Percentiles rank a stretch among this genome's conserved stretches.
phyloP scores from a whole-genome alignment of 1,140 invertebrate species.

The Cheumatopsyche charites region DNA sequence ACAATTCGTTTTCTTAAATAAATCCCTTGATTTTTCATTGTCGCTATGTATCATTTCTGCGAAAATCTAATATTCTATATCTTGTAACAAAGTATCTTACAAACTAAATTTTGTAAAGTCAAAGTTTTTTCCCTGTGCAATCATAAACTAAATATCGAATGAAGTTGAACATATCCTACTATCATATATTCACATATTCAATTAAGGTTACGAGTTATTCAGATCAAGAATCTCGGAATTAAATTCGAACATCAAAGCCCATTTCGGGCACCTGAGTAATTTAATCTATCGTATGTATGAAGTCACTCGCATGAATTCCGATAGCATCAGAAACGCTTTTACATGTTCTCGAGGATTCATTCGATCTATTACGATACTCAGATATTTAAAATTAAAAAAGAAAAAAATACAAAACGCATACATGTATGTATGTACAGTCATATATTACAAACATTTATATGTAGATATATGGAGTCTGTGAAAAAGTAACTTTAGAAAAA shows the following conservation, averaged over 20 bases:
- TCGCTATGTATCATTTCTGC: not conserved
- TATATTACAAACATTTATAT: no score
- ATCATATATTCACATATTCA: not conserved
- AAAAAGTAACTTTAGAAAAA: no score
- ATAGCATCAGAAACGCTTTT: not conserved
- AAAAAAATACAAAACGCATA: no score
- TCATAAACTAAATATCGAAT: no score
- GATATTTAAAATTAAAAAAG: not conserved
- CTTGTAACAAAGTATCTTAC: no score
- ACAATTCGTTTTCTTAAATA: not conserved
- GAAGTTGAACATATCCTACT: no score
- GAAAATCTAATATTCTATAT: not conserved
- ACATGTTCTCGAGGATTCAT: not conserved
- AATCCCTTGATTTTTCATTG: not conserved
- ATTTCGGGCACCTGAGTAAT: conserved; percentile 11
- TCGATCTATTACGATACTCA: not conserved
- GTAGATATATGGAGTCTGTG: no score
- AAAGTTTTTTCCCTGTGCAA: no score
- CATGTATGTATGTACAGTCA: no score
- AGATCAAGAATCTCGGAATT: conserved; percentile 9
- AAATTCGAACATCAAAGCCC: conserved; percentile 20
- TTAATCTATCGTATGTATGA: not conserved
- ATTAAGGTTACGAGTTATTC: not conserved
- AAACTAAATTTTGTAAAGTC: no score
- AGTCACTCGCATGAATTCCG: conserved; percentile 12